phyloP scores from a whole-genome alignment of 2,797 vertebrate genomes.

The Rhabdophis nuchalis region DNA sequence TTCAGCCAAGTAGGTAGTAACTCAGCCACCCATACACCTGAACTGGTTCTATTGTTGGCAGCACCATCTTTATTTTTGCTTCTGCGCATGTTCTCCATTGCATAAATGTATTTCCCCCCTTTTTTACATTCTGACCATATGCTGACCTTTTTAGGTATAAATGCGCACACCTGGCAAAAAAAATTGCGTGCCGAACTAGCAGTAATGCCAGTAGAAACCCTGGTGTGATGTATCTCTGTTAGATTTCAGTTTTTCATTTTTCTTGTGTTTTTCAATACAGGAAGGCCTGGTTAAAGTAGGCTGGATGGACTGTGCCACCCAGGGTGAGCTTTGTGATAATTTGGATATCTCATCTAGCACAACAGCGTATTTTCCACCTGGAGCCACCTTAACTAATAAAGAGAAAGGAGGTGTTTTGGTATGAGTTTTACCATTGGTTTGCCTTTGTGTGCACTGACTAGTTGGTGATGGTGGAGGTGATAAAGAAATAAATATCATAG shows the following conservation, averaged over 20 bases:
- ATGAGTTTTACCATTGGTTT: slow-evolving; percentile 56
- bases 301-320: slow-evolving; percentile 89
- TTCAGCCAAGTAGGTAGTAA: no score
- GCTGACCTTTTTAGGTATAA: no score
- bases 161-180: no score
- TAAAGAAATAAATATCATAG: slow-evolving; percentile 2
- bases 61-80: no score
- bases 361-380: slow-evolving; percentile 88
- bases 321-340: slow-evolving; percentile 85
- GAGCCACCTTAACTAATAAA: slow-evolving; percentile 80
- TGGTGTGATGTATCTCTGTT: background rate
- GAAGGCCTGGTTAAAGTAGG: slow-evolving; percentile 90
- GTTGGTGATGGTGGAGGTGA: background rate
- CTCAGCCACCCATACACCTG: no score
- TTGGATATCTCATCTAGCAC: slow-evolving; percentile 84
- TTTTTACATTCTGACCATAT: no score
- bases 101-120: no score
- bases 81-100: no score
- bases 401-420: slow-evolving; percentile 83
- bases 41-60: no score
- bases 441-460: slow-evolving; percentile 28
- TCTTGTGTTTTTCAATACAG: slow-evolving; percentile 62
- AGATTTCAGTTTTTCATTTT: background rate
- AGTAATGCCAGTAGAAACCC: no score
- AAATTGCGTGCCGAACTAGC: no score